phyloP scores from a whole-genome alignment of 2,113 vertebrate species.

The Ictalurus furcatus region DNA sequence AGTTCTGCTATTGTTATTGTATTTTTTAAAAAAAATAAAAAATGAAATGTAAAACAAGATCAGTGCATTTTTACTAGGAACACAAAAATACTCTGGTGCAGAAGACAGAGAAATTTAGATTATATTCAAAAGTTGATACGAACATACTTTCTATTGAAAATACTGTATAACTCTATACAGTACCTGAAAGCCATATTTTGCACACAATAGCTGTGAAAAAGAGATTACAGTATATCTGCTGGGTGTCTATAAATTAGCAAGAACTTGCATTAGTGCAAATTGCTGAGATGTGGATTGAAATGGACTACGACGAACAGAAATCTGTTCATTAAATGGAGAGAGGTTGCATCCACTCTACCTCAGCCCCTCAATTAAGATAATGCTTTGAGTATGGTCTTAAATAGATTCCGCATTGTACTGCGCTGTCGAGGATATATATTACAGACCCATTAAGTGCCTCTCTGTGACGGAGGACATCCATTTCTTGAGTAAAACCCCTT shows the following conservation, averaged over 20 bases:
- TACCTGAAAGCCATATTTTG: conserved; percentile 8
- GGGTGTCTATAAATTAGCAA: conserved; percentile 48
- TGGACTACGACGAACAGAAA: conserved; percentile 48
- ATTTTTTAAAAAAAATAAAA: too few species aligned
- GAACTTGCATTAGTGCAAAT: conserved; percentile 46
- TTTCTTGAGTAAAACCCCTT: conserved; percentile 51
- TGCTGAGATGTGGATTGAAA: conserved; percentile 43
- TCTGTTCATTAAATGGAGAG: conserved; percentile 57
- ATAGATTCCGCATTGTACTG: conserved; percentile 49
- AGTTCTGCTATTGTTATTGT: not conserved
- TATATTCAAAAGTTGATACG: not conserved
- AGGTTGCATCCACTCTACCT: conserved; percentile 52
- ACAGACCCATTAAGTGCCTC: conserved; percentile 51
- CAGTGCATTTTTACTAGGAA: not conserved
- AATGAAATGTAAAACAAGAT: not conserved
- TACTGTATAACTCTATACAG: not conserved
- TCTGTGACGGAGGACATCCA: conserved; percentile 52
- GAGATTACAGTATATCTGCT: conserved; percentile 35
- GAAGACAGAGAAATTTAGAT: not conserved
- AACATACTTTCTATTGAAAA: not conserved
- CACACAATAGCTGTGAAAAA: conserved; percentile 28
- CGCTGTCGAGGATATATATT: conserved; percentile 53
- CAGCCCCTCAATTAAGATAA: conserved; percentile 60
- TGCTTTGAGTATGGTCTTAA: conserved; percentile 55
- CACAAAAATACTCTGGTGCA: not conserved